These are phyloP conservation scores for Rhabdornis inornatus DNA, from an alignment of 2,113 vertebrate genomes.

Conservation along the genomic window DNA sequence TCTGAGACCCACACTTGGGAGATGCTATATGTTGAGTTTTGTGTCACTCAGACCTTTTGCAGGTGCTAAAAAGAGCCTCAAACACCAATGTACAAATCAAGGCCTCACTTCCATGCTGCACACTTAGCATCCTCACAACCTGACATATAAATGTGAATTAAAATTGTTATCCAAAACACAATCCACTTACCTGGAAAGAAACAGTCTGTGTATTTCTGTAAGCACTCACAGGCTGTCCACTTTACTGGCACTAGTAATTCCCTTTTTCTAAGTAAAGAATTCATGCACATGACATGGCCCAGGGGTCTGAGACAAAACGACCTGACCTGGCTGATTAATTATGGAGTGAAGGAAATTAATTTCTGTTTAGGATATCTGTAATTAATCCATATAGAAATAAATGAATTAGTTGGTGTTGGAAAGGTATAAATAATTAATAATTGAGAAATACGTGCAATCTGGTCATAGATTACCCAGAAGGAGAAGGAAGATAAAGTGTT, in stretches of 20 bases:
- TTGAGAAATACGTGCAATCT: constrained; percentile 21
- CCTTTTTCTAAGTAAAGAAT: neutral
- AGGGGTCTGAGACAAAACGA: neutral
- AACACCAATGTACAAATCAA: neutral
- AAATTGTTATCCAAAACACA: neutral
- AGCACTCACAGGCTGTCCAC: neutral
- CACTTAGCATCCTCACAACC: neutral
- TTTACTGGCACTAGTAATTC: neutral
- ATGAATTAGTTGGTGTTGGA: neutral
- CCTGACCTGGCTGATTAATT: neutral
- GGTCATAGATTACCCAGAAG: neutral
- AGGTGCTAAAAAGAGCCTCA: neutral
- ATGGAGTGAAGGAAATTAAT: neutral
- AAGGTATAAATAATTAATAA: constrained; percentile 34
- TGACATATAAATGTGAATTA: neutral
- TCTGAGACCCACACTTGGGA: neutral
- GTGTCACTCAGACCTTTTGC: neutral
- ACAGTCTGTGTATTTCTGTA: neutral
- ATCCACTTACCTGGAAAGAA: neutral
- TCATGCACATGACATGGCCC: neutral
- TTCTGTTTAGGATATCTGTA: constrained; percentile 12
- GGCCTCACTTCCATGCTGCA: neutral
- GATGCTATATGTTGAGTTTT: neutral
- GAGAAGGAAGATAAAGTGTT: neutral
- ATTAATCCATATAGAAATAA: constrained; percentile 11